phyloP scores from a whole-genome alignment of 23 tunicate genomes.

The Pegea sp. region DNA sequence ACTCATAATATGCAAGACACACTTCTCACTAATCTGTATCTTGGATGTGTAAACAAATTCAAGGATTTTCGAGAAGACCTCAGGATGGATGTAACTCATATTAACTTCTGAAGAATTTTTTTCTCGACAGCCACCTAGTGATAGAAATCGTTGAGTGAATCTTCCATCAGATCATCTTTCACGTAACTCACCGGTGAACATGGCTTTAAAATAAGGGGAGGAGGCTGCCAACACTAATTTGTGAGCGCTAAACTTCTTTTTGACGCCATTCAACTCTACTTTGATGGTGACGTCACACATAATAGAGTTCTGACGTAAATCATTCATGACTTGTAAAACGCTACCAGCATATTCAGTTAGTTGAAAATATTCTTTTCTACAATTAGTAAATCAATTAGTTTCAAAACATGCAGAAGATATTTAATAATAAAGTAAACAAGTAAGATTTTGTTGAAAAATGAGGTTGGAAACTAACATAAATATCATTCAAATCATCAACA shows the following conservation, averaged over 20 bases:
- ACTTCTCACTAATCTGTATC: conserved; percentile 68
- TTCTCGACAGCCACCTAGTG: conserved; percentile 65
- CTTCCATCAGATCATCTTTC: neutral
- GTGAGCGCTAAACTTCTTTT: conserved; percentile 61
- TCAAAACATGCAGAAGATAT: no score
- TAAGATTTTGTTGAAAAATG: no score
- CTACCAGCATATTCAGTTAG: conserved; percentile 64
- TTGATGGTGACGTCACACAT: conserved; percentile 90
- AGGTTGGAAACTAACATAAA: no score
- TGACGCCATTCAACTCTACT: conserved; percentile 54
- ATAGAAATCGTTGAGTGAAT: neutral
- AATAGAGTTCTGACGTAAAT: conserved; percentile 34
- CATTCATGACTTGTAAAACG: conserved; percentile 42
- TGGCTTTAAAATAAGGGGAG: conserved; percentile 82
- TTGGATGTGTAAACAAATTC: conserved; percentile 86
- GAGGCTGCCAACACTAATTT: conserved; percentile 62
- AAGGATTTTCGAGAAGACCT: conserved; percentile 61
- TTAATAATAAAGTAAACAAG: no score
- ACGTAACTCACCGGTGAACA: conserved; percentile 57
- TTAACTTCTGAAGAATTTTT: conserved; percentile 51
- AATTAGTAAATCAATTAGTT: neutral
- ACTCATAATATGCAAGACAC: conserved; percentile 71
- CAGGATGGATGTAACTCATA: conserved; percentile 80
- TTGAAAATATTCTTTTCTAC: conserved; percentile 44
- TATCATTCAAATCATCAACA: no score